Evolutionary conservation across 1,140 invertebrate genomes (phyloP).

Genomic region (Drosophila melanogaster): Release_6_plus_ISO1_MT NT_033779.5:15166501-15167000

Average conservation of each 20-base stretch:
- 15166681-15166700: constrained; percentile 93
- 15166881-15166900: constrained; percentile 87
- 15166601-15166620: constrained; percentile 90
- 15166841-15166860: constrained; percentile 89
- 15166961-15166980: constrained; percentile 90
- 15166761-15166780: constrained; percentile 92
- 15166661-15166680: constrained; percentile 86
- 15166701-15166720: constrained; percentile 89
- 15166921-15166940: constrained; percentile 87
- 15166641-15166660: constrained; percentile 85
- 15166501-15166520: constrained; percentile 88
- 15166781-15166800: constrained; percentile 89
- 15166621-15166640: constrained; percentile 91
- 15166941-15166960: constrained; percentile 87
- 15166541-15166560: constrained; percentile 95
- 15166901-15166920: constrained; percentile 92
- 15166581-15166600: constrained; percentile 89
- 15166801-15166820: constrained; percentile 87
- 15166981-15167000: constrained; percentile 93
- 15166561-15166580: constrained; percentile 89
- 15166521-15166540: constrained; percentile 90
- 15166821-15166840: constrained; percentile 92
- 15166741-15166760: constrained; percentile 90
- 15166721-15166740: constrained; percentile 89
- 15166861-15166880: constrained; percentile 88